A percentile compares a stretch with the other conserved stretches of the same genome.
These are phyloP conservation scores for Matsumurasca onukii DNA, from an alignment of 1,140 invertebrate genomes.

Conservation along the genomic window DNA sequence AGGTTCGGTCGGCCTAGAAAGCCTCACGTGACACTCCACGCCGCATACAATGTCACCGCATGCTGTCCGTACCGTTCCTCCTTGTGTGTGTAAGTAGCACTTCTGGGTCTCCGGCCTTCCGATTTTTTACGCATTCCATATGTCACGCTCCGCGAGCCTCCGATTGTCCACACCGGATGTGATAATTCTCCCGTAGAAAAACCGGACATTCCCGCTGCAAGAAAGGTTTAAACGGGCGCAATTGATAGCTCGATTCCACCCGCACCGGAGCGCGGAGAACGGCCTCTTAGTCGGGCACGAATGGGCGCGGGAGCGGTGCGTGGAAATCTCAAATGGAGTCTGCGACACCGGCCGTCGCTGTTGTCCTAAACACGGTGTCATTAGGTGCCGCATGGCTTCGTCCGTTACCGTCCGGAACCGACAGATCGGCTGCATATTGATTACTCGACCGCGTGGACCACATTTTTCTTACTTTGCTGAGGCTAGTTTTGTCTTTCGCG, in stretches of 20 bases:
- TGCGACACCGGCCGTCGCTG: too few species aligned
- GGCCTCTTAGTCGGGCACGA: constrained; percentile 8
- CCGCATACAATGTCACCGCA: too few species aligned
- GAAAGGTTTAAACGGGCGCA: constrained; percentile 12
- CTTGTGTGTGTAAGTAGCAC: too few species aligned
- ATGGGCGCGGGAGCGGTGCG: constrained; percentile 3
- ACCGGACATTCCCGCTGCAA: background rate
- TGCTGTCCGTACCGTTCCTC: too few species aligned
- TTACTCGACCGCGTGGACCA: constrained; percentile 5
- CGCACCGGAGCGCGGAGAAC: background rate
- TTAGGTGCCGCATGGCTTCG: too few species aligned
- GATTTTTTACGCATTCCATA: constrained; percentile 18
- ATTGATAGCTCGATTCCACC: constrained; percentile 13
- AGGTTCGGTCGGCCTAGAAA: too few species aligned
- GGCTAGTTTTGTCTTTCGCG: too few species aligned
- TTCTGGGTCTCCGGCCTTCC: too few species aligned
- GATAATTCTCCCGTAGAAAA: constrained; percentile 14
- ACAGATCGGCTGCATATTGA: constrained; percentile 14
- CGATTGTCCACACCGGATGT: constrained; percentile 7
- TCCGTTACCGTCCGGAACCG: background rate
- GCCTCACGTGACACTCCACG: too few species aligned
- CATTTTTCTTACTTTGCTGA: too few species aligned
- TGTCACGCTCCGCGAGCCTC: background rate
- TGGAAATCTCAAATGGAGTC: constrained; percentile 23
- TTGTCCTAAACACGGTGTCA: too few species aligned